Evolutionary conservation across 2,797 vertebrate species (phyloP), one percentile per base, ranked within the genome.

Genomic region (Falco columbarius): DNA sequence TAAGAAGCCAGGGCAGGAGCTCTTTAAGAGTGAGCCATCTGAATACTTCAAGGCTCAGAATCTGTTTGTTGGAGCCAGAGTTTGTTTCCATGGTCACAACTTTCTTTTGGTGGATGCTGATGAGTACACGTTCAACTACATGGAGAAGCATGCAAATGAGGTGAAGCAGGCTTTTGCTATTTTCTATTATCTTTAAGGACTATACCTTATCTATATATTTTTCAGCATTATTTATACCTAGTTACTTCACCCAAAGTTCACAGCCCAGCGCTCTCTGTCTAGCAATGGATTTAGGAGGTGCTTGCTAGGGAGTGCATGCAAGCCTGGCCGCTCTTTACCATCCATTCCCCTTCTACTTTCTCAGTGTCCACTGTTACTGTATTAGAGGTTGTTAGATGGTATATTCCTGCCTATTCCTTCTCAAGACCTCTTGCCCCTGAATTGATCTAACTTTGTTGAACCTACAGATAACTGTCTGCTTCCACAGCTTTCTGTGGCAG

Each of bases 91-190:
- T 95, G 98, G 98, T 46, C 96, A 98, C 84, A 67, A 93, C 54
- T 99, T 99, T 96, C 91, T 97, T 83, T 95, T 99, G 82, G 94
- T 99, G 85, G 98, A 98, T 94, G 99, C 99, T 21, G 99, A 99
- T 93, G 99, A 99, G 70, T 99, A 99, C 97, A 98, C 98, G 2
- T 98, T 99, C 74, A 98, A 84, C 81, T 99, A 99, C 97, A 99
- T 99, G 99, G 99, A 99, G 97, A 97, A 97, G 84, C 98, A 99
- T 96, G 94, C 98, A 52, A 97, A 99, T 93, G 98, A 99, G 99
- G 99, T 99, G 93, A 93, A 93, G 87, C 76, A 76, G 58, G 46
- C 81, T 97, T 74, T 86, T 94, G 8, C 71, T 94, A 54, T 83
- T 92, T 96, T 80, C 29, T 89, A 2, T 92, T 71, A 22, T 79